A percentile compares a stretch with the other conserved stretches of the same genome.
phyloP scores from a whole-genome alignment of 2,888 invertebrate genomes.

The Podabrus alpinus region DNA sequence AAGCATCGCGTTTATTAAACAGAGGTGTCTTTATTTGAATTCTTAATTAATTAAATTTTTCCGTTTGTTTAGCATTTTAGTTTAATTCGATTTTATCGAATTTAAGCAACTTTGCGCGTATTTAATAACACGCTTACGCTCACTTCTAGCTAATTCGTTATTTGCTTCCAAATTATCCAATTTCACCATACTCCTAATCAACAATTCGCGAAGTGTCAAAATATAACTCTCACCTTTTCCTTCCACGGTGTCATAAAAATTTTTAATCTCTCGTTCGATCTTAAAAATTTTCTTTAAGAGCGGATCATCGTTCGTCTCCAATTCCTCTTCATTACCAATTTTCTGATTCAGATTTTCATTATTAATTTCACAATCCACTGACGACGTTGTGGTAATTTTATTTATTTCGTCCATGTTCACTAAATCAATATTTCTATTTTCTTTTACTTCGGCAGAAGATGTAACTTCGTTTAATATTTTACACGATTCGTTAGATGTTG shows the following conservation, averaged over 20 bases:
- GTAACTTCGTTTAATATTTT: not conserved
- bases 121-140: slow-evolving; percentile 11
- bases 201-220: not conserved
- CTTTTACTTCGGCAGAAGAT: not conserved
- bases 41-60: not conserved
- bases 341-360: not conserved
- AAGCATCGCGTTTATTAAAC: not conserved
- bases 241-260: not conserved
- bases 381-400: not conserved
- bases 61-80: not conserved
- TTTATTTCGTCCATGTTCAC: not conserved
- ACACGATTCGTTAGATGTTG: not conserved
- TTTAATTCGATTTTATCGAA: not conserved
- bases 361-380: not conserved
- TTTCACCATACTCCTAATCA: slow-evolving; percentile 5
- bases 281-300: not conserved
- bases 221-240: not conserved
- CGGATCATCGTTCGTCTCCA: not conserved
- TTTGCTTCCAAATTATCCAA: slow-evolving; percentile 1
- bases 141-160: not conserved
- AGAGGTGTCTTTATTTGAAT: not conserved
- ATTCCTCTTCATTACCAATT: not conserved
- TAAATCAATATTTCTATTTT: not conserved
- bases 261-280: not conserved
- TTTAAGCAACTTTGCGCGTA: not conserved